A percentile compares a stretch with the other conserved stretches of the same genome.
These are phyloP conservation scores for Nyctalus aviator DNA, from an alignment of 2,797 vertebrate species.

Conservation along the genomic window DNA sequence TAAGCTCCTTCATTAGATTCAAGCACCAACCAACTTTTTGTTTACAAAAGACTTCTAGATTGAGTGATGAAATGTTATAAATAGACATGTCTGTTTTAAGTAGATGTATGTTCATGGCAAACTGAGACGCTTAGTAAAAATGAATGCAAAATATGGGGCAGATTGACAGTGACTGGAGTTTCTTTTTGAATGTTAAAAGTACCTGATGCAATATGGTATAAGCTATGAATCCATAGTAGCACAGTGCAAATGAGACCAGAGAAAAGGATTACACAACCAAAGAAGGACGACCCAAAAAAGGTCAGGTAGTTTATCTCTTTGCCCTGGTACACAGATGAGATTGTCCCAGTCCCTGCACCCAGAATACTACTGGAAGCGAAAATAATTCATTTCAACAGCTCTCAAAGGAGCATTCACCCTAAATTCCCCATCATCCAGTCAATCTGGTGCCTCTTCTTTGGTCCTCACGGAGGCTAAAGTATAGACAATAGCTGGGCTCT, in stretches of 20 bases:
- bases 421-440: neutral
- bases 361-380: neutral
- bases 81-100: conserved; percentile 49
- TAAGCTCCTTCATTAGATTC: conserved; percentile 47
- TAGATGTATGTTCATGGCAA: conserved; percentile 10
- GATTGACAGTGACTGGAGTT: neutral
- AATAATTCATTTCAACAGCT: conserved; percentile 12
- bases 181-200: conserved; percentile 44
- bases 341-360: too few relatives aligned
- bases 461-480: neutral
- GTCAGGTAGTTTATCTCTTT: conserved; percentile 27
- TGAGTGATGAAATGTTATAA: conserved; percentile 57
- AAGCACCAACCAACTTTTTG: conserved; percentile 33
- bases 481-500: neutral
- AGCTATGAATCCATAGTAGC: neutral
- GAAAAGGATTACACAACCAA: conserved; percentile 15
- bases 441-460: conserved; percentile 5
- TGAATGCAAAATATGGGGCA: neutral
- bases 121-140: conserved; percentile 1
- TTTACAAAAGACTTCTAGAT: conserved; percentile 61
- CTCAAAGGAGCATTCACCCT: neutral
- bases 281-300: neutral
- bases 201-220: neutral
- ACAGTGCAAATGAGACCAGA: neutral
- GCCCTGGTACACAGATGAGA: neutral